phyloP scores from a whole-genome alignment of 2,113 vertebrate species.

The Nibea albiflora region DNA sequence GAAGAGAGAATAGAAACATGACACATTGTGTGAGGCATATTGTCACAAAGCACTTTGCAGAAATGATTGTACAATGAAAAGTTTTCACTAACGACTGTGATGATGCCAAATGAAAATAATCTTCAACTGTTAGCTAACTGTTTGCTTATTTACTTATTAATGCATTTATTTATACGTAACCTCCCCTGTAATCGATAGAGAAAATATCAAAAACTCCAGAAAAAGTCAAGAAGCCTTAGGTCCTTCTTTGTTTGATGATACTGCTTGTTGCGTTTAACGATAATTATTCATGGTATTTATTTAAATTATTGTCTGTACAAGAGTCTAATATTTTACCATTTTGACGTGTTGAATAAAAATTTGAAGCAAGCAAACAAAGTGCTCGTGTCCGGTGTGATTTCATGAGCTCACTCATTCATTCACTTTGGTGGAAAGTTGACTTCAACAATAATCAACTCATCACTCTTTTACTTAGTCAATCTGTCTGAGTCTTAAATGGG shows the following conservation, averaged over 20 bases:
- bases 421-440: not conserved
- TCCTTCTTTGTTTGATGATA: slow-evolving; percentile 61
- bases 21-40: slow-evolving; percentile 55
- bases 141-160: slow-evolving; percentile 71
- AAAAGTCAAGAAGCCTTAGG: slow-evolving; percentile 48
- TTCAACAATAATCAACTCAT: not conserved
- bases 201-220: slow-evolving; percentile 33
- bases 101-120: slow-evolving; percentile 79
- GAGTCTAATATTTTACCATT: slow-evolving; percentile 78
- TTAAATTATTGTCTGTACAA: slow-evolving; percentile 73
- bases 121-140: slow-evolving; percentile 58
- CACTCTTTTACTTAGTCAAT: not conserved
- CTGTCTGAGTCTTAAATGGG: too few species aligned
- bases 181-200: slow-evolving; percentile 53
- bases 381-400: slow-evolving; percentile 6
- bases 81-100: slow-evolving; percentile 76
- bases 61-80: slow-evolving; percentile 80
- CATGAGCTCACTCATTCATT: not conserved
- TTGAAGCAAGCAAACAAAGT: slow-evolving; percentile 68
- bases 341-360: slow-evolving; percentile 78
- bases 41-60: slow-evolving; percentile 80
- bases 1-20: not conserved
- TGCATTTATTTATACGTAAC: slow-evolving; percentile 66
- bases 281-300: slow-evolving; percentile 75
- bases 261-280: slow-evolving; percentile 68